Conservation (phyloP, 23 tunicate genomes). For the Styela plicata region DNA sequence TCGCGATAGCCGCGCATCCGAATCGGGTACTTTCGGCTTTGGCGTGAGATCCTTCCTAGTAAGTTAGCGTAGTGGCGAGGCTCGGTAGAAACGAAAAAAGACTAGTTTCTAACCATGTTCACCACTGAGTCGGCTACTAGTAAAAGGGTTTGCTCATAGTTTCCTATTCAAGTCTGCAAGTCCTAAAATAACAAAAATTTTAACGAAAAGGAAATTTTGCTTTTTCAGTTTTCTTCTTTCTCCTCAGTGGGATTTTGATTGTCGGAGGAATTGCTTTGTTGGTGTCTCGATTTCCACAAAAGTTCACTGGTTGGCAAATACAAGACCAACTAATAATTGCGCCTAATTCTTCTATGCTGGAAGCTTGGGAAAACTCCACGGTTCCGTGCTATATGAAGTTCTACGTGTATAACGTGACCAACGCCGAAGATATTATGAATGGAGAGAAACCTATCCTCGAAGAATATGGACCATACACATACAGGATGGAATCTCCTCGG, state of each 20-base stretch:
- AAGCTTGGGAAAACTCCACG: slow-evolving; percentile 72
- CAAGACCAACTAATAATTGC: slow-evolving; percentile 45
- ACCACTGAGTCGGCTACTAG: no score
- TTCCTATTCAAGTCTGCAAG: no score
- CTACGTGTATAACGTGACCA: slow-evolving; percentile 79
- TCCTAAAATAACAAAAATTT: no score
- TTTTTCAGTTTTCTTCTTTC: slow-evolving; percentile 16
- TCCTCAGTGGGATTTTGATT: slow-evolving; percentile 20
- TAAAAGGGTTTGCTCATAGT: no score
- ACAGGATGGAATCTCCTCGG: slow-evolving; percentile 43
- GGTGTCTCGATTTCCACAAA: slow-evolving; percentile 16
- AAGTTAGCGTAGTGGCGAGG: no score
- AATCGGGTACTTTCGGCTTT: no score
- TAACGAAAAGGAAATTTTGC: no score
- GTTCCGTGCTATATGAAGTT: slow-evolving; percentile 90
- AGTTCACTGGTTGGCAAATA: not conserved
- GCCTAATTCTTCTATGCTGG: slow-evolving; percentile 49
- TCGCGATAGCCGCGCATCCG: no score
- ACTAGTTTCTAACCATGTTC: no score
- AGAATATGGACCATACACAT: slow-evolving; percentile 78
- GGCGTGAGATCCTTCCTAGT: no score
- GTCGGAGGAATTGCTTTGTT: slow-evolving; percentile 11
- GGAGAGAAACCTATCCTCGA: slow-evolving; percentile 72
- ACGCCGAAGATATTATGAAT: slow-evolving; percentile 40
- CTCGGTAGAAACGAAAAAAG: no score